Conservation (phyloP, 2,113 vertebrate species). For the Phaethon lepturus region DNA sequence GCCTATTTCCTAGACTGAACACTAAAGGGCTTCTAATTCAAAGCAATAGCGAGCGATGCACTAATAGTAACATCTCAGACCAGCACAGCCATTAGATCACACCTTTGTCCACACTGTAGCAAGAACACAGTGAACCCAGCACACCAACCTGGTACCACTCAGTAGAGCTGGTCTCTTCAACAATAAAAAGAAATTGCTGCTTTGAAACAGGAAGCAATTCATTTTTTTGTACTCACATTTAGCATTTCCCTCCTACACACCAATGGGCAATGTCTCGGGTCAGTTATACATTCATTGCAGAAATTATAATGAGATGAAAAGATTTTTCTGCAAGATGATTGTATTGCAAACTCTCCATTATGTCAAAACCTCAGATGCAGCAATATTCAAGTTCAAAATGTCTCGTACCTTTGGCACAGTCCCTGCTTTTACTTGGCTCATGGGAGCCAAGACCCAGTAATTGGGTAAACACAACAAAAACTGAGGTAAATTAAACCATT, state of each 20-base stretch:
- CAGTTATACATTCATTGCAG: background rate
- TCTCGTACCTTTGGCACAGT: background rate
- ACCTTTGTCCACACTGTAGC: background rate
- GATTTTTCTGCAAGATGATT: background rate
- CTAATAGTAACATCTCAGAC: background rate
- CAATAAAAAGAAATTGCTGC: background rate
- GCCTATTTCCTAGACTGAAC: background rate
- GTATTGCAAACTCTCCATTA: background rate
- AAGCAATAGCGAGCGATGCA: background rate
- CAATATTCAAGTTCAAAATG: background rate
- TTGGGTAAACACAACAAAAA: constrained; percentile 38
- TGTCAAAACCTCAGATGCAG: background rate
- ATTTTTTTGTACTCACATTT: background rate
- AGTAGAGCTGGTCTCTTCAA: background rate
- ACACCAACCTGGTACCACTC: background rate
- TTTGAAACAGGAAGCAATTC: background rate
- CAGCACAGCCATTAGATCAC: background rate
- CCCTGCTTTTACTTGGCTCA: background rate
- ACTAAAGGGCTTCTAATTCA: background rate
- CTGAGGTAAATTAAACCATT: constrained; percentile 17
- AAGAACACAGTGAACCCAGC: background rate
- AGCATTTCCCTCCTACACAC: background rate
- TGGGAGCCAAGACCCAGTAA: constrained; percentile 5
- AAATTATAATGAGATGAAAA: background rate
- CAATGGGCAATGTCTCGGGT: background rate